Evolutionary conservation across 2,113 vertebrate species (phyloP), one percentile per base, ranked within the genome.

Genomic region (Lycaon pictus): DNA sequence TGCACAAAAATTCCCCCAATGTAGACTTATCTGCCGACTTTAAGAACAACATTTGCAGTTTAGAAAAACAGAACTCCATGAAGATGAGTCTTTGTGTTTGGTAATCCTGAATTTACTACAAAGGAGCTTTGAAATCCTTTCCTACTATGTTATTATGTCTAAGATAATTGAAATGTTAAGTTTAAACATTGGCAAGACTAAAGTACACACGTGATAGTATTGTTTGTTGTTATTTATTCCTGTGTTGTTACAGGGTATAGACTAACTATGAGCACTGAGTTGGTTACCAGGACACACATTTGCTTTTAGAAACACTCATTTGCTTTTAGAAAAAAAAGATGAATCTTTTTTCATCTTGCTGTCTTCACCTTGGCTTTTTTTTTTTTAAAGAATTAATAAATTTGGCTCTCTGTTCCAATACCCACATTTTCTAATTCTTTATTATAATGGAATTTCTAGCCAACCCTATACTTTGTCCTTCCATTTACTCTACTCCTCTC

Each of bases 371-470:
- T 32, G 51, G 3, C 4, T 91, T 94, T 91, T 81, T 69, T n/a
- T 82, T 82, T 69, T 71, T 63, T 20, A 86, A 77, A 48, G 29
- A 80, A 81, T 72, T 80, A 93, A 88, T 94, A 88, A 89, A 96
- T 12, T 58, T 79, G 87, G 9, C 56, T 93, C 65, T 90, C 32
- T 74, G 51, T 96, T 93, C 10, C 82, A 87, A 69, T 71, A 25
- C 62, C 19, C 35, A 71, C 13, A 85, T 90, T 74, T 60, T 51
- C 72, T 83, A 82, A 95, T 90, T 96, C 32, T 87, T 93, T 95
- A 63, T 88, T 85, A 84, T 25, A 90, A 77, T 85, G 56, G 58
- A 88, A 85, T 91, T 96, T 88, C 69, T 89, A 96, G 27, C 32
- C 65, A 92, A 87, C 25, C 22, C 60, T 92, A 62, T 92, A 79